These are phyloP conservation scores for Griposia aprilina DNA, from an alignment of 2,888 invertebrate genomes.

Conservation along the genomic window DNA sequence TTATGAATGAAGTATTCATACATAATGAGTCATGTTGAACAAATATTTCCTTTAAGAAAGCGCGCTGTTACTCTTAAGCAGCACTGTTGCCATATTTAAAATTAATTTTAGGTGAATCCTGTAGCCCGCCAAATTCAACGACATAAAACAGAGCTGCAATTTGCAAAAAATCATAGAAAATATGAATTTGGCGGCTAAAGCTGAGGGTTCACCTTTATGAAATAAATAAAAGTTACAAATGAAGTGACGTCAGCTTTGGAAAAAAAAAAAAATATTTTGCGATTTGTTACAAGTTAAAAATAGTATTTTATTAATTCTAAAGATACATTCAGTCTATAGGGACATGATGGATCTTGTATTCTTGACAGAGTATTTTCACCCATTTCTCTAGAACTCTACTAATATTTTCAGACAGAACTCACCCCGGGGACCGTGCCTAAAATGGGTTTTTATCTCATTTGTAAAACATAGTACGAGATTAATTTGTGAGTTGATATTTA, in stretches of 20 bases:
- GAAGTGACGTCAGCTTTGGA: background rate
- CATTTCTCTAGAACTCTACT: constrained; percentile 19
- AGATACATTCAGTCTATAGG: constrained; percentile 26
- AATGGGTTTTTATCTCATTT: constrained; percentile 61
- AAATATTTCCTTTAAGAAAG: background rate
- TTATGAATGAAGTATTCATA: background rate
- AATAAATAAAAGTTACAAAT: background rate
- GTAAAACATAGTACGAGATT: constrained; percentile 56
- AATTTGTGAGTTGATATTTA: constrained; percentile 43
- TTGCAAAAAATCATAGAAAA: too few species aligned
- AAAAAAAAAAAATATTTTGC: background rate
- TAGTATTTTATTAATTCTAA: constrained; percentile 15
- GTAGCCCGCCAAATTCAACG: too few species aligned
- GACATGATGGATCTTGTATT: constrained; percentile 19
- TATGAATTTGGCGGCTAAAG: too few species aligned
- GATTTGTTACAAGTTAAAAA: background rate
- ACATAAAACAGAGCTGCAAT: too few species aligned
- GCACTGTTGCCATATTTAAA: too few species aligned
- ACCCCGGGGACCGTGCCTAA: constrained; percentile 30
- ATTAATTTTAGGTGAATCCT: background rate
- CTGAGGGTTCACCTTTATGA: too few species aligned
- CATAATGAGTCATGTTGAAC: background rate
- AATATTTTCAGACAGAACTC: constrained; percentile 39
- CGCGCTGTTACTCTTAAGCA: background rate
- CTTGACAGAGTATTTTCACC: constrained; percentile 22